These are phyloP conservation scores for Apotomis betuletana DNA, from an alignment of 2,888 invertebrate species.

Conservation along the genomic window DNA sequence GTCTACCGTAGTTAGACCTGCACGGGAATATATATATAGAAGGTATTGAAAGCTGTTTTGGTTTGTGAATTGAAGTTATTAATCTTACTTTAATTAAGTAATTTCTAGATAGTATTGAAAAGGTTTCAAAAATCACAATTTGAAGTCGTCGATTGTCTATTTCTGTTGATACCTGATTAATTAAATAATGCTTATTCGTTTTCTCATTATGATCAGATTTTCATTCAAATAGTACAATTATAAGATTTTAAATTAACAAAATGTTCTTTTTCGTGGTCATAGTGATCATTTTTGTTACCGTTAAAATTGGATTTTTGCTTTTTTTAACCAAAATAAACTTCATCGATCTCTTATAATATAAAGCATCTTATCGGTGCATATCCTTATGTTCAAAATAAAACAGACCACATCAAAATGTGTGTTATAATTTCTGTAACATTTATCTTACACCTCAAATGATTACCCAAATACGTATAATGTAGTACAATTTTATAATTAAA, in stretches of 20 bases:
- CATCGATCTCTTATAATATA: conserved; percentile 19
- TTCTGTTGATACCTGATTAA: background rate
- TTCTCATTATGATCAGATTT: conserved; percentile 12
- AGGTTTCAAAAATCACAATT: conserved; percentile 16
- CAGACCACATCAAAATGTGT: conserved; percentile 27
- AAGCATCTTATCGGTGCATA: conserved; percentile 19
- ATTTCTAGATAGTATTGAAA: conserved; percentile 19
- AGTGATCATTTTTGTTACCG: conserved; percentile 5
- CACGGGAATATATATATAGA: too few species aligned
- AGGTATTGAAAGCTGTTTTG: too few species aligned
- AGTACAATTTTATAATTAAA: too few species aligned
- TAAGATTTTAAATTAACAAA: conserved; percentile 11
- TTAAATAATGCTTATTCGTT: background rate
- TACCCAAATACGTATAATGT: too few species aligned
- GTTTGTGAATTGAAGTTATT: conserved; percentile 4
- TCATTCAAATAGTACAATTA: conserved; percentile 13
- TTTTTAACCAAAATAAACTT: conserved; percentile 24
- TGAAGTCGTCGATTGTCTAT: conserved; percentile 13
- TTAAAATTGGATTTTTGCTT: conserved; percentile 16
- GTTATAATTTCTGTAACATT: conserved; percentile 17
- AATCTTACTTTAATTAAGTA: conserved; percentile 11
- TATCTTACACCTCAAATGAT: conserved; percentile 23
- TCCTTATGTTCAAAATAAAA: conserved; percentile 24
- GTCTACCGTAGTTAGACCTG: too few species aligned
- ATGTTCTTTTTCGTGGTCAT: background rate